Conservation (phyloP, 2,797 vertebrate genomes). For the Chelmon rostratus region DNA sequence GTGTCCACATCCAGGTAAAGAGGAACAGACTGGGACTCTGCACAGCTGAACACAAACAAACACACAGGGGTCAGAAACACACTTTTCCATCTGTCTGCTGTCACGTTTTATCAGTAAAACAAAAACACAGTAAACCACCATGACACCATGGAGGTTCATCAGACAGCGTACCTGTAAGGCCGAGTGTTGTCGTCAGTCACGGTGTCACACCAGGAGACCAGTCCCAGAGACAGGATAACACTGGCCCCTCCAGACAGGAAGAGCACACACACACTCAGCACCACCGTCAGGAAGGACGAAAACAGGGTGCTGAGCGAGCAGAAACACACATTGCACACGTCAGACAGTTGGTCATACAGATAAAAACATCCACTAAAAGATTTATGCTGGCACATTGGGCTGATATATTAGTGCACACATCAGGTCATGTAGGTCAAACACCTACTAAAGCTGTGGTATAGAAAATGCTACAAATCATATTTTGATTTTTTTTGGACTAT, state of each 20-base stretch:
- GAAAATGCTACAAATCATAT: no score
- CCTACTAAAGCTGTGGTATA: background rate
- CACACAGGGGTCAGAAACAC: slow-evolving; percentile 7
- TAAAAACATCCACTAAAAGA: background rate
- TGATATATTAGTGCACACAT: no score
- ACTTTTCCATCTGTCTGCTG: background rate
- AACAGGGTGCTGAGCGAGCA: slow-evolving; percentile 83
- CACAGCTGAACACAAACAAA: slow-evolving; percentile 78
- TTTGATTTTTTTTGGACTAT: no score
- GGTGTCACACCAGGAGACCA: slow-evolving; percentile 86
- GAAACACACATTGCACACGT: slow-evolving; percentile 27
- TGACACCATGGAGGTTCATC: background rate
- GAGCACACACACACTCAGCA: slow-evolving; percentile 85
- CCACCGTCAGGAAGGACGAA: slow-evolving; percentile 86
- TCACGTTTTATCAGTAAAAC: background rate
- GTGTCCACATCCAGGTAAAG: slow-evolving; percentile 88
- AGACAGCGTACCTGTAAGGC: slow-evolving; percentile 78
- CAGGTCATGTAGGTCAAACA: no score
- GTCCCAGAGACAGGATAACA: slow-evolving; percentile 83
- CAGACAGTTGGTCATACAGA: background rate
- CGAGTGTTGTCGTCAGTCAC: slow-evolving; percentile 81
- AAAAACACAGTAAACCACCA: no score
- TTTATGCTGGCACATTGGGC: no score
- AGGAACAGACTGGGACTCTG: slow-evolving; percentile 83
- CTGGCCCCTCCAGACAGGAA: slow-evolving; percentile 87